Evolutionary conservation across 2,113 vertebrate genomes (phyloP), one percentile per base, ranked within the genome.

Genomic region (Ammodytes marinus): DNA sequence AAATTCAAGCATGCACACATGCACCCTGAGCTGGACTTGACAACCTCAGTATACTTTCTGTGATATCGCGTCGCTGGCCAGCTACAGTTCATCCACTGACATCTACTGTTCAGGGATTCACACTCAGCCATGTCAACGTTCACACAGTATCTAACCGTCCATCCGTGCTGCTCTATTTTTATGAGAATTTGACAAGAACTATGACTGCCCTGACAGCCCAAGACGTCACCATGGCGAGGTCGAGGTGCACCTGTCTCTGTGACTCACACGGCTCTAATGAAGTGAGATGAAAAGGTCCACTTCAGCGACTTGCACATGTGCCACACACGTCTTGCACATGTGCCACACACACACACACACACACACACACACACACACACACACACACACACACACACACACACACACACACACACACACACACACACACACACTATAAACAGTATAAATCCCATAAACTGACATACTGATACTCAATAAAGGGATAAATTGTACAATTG

Each of bases 231-330:
- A 49, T 73, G 84, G 86, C 74, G 59, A 78, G 87, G 86, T 90
- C 90, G 89, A 83, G 84, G 91, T 87, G 76, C 86, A 80, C 50
- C 55, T 55, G 71, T 63, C 65, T 72, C 64, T 43, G 27, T 39
- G 39, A 85, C 74, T 91, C 85, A 79, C 69, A 69, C 46, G 6
- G 72, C 79, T 55, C 49, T 92, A 90, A 90, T 73, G 66, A 93
- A 79, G 73, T 12, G 67, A 77, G 60, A 68, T 9, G 17, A n/a
- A 70, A 45, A 75, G 50, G 47, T 54, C 52, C 9, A 40, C 27
- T 27, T 27, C 27, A 27, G 27, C 27, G 27, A 1, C 27, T 27
- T 27, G 27, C 27, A 27, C 27, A 27, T 27, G 27, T 27, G 27
- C 27, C 27, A 27, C 27, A 27, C 27, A 72, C 37, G 19, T 12